These are phyloP conservation scores for Synchiropus splendidus DNA, from an alignment of 2,113 vertebrate species.

Conservation along the genomic window DNA sequence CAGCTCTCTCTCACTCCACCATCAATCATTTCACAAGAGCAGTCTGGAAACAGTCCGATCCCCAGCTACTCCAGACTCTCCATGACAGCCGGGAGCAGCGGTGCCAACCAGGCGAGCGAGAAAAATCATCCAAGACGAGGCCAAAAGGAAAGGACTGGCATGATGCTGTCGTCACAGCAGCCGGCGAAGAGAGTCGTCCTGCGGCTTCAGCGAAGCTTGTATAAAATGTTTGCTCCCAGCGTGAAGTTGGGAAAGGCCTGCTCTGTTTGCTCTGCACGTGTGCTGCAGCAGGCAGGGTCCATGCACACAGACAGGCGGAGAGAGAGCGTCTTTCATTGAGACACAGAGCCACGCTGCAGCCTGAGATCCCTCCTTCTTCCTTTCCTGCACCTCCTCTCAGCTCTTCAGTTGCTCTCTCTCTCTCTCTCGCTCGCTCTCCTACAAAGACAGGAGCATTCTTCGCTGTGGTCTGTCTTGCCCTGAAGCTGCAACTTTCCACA, in stretches of 20 bases:
- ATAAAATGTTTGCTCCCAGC: constrained; percentile 37
- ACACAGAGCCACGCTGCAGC: constrained; percentile 57
- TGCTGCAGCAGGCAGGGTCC: constrained; percentile 24
- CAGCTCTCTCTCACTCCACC: constrained; percentile 1
- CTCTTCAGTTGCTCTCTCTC: constrained; percentile 21
- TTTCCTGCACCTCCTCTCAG: constrained; percentile 32
- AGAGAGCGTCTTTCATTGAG: constrained; percentile 63
- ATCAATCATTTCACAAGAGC: constrained; percentile 2
- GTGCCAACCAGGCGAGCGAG: constrained; percentile 10
- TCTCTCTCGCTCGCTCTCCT: constrained; percentile 38
- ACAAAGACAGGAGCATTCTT: constrained; percentile 55
- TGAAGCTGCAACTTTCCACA: constrained; percentile 48
- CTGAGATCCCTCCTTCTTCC: constrained; percentile 46
- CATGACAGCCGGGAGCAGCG: not conserved
- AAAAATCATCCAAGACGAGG: not conserved
- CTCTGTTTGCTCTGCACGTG: constrained; percentile 43
- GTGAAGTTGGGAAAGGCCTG: constrained; percentile 10
- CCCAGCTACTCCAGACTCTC: too few relatives aligned
- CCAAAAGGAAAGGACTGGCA: not conserved
- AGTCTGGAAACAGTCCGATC: too few relatives aligned
- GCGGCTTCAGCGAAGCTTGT: constrained; percentile 14
- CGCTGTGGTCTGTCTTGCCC: constrained; percentile 48
- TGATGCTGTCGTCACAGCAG: not conserved
- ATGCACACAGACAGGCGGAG: constrained; percentile 18
- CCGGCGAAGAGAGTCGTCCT: constrained; percentile 2